Evolutionary conservation across 53 echinoderm and acorn worm species (phyloP).

Genomic region (Astropecten irregularis): DNA sequence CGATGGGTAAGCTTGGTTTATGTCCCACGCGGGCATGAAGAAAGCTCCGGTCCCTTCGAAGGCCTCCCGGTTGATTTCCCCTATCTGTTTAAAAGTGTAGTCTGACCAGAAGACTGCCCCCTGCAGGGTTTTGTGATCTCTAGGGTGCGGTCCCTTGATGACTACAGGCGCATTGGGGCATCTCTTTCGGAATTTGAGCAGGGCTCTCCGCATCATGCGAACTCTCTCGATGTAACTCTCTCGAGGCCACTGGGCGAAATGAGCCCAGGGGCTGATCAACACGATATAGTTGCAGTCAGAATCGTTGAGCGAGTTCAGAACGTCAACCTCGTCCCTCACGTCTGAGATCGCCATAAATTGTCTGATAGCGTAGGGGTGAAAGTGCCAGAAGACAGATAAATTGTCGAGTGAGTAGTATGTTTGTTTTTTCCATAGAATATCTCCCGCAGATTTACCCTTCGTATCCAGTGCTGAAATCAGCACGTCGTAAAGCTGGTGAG

Average conservation of each 20-base stretch:
- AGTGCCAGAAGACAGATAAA: too few relatives aligned
- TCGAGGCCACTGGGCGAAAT: conserved; percentile 54
- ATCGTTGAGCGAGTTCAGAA: too few relatives aligned
- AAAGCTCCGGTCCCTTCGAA: too few relatives aligned
- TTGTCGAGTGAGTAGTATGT: conserved; percentile 22
- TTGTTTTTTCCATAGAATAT: not conserved
- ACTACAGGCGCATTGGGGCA: too few relatives aligned
- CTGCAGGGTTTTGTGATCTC: too few relatives aligned
- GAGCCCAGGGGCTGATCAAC: conserved; percentile 54
- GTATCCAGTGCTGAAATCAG: too few relatives aligned
- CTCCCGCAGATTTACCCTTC: too few relatives aligned
- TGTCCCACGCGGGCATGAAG: conserved; percentile 42
- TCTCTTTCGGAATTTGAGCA: too few relatives aligned
- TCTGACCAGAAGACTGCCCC: not conserved
- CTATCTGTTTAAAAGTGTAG: not conserved
- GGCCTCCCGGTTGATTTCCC: too few relatives aligned
- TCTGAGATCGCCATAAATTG: not conserved
- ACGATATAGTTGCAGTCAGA: too few relatives aligned
- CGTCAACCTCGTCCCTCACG: conserved; percentile 27
- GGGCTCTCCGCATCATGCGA: conserved; percentile 30
- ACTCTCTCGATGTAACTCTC: conserved; percentile 49
- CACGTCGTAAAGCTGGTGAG: too few relatives aligned
- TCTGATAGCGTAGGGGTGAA: conserved; percentile 33
- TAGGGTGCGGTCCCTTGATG: too few relatives aligned
- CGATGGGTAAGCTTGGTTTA: conserved; percentile 14